These are phyloP conservation scores for Mirounga angustirostris DNA, from an alignment of 2,113 vertebrate species.

Conservation along the genomic window DNA sequence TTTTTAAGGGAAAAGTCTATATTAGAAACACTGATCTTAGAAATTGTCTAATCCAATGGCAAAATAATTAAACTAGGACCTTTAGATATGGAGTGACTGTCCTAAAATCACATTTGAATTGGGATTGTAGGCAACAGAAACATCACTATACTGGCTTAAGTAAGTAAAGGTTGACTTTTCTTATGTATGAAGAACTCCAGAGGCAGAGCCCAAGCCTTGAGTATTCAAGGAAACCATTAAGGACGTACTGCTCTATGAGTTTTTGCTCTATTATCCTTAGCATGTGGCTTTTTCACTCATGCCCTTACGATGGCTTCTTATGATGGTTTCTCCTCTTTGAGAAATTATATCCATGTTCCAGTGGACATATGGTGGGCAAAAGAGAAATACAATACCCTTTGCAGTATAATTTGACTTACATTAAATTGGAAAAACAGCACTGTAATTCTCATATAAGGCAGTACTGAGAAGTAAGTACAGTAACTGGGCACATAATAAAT, in stretches of 20 bases:
- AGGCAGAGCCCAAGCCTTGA: background rate
- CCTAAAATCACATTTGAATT: background rate
- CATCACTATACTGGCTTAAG: background rate
- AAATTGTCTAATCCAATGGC: background rate
- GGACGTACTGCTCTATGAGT: background rate
- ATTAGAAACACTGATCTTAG: background rate
- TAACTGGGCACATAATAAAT: background rate
- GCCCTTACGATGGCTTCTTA: background rate
- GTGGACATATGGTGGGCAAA: background rate
- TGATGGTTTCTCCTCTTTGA: background rate
- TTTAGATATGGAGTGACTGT: background rate
- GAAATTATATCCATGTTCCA: background rate
- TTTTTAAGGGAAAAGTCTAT: constrained; percentile 33
- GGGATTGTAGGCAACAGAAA: background rate
- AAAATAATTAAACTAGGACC: background rate
- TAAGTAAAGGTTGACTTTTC: background rate
- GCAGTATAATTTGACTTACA: background rate
- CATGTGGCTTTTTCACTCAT: background rate
- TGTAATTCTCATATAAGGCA: background rate
- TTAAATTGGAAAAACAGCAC: background rate
- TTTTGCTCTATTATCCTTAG: background rate
- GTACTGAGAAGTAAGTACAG: background rate
- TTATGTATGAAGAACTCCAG: background rate
- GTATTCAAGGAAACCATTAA: background rate
- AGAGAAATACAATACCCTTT: background rate